Percentiles rank a stretch among this genome's conserved stretches.
These are phyloP conservation scores for Euphydryas editha DNA, from an alignment of 2,888 invertebrate genomes.

Conservation along the genomic window DNA sequence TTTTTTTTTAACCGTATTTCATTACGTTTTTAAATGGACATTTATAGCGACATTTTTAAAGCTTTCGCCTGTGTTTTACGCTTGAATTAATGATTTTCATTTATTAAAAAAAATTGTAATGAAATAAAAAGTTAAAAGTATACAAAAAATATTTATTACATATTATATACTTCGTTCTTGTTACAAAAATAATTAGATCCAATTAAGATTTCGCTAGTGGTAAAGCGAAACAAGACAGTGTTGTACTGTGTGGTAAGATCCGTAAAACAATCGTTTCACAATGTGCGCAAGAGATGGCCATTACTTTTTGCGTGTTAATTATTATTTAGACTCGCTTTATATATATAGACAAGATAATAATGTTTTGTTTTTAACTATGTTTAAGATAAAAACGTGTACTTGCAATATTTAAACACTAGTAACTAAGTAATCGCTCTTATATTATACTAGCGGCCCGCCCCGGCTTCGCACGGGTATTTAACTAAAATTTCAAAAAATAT, in stretches of 20 bases:
- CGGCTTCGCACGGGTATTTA: too few relatives aligned
- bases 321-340: constrained; percentile 21
- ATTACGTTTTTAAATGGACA: not conserved
- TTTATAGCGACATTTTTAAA: not conserved
- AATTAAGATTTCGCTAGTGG: constrained; percentile 17
- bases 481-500: too few relatives aligned
- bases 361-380: constrained; percentile 6
- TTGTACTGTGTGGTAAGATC: constrained; percentile 27
- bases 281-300: constrained; percentile 27
- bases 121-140: too few relatives aligned
- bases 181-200: constrained; percentile 17
- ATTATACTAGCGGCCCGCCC: too few relatives aligned
- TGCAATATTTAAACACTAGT: not conserved
- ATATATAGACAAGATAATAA: constrained; percentile 12
- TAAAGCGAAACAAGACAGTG: constrained; percentile 26
- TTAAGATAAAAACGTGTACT: not conserved
- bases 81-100: not conserved
- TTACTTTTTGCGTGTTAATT: constrained; percentile 29
- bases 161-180: too few relatives aligned
- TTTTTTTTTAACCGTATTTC: not conserved
- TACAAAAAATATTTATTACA: too few relatives aligned
- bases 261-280: constrained; percentile 29
- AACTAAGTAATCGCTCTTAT: too few relatives aligned
- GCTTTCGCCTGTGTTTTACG: not conserved
- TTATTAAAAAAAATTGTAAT: too few relatives aligned